Percentiles rank a stretch among this genome's conserved stretches.
Evolutionary conservation across 2,797 vertebrate species (phyloP).

Genomic region (Arctocebus calabarensis): DNA sequence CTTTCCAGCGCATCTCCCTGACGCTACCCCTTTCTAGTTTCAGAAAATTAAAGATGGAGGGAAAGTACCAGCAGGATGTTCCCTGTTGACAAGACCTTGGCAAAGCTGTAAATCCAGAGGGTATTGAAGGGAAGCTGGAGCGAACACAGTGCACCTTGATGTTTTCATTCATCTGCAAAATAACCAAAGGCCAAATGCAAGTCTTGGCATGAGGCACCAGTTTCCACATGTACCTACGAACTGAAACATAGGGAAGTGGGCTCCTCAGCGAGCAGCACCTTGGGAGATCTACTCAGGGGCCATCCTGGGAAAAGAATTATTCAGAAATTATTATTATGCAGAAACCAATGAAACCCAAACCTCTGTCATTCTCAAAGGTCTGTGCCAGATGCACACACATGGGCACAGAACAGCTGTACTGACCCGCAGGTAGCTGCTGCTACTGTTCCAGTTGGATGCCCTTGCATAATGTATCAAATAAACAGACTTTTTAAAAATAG

Average conservation of each 20-base stretch:
- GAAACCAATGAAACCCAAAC: not conserved
- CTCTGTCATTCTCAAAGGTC: not conserved
- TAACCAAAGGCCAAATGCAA: conserved; percentile 66
- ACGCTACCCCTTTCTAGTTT: not conserved
- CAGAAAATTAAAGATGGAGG: conserved; percentile 20
- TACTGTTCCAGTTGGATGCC: conserved; percentile 70
- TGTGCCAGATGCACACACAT: not conserved
- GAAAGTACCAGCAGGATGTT: conserved; percentile 39
- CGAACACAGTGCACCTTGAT: not conserved
- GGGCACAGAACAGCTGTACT: conserved; percentile 59
- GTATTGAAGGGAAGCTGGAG: conserved; percentile 40
- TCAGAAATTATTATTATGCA: too few relatives aligned
- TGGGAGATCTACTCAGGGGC: not conserved
- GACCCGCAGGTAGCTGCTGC: conserved; percentile 28
- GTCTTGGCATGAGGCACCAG: conserved; percentile 61
- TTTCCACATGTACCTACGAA: conserved; percentile 63
- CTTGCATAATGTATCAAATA: conserved; percentile 67
- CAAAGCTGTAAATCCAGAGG: conserved; percentile 43
- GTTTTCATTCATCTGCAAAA: conserved; percentile 52
- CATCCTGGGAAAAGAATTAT: not conserved
- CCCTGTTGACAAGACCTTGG: conserved; percentile 18
- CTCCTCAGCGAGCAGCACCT: conserved; percentile 70
- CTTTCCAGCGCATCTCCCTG: not conserved
- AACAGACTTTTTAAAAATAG: conserved; percentile 73
- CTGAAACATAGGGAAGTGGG: conserved; percentile 66